Base-by-base conservation (phyloP, 2,888 invertebrate genomes). In the Malacosoma neustria region DNA sequence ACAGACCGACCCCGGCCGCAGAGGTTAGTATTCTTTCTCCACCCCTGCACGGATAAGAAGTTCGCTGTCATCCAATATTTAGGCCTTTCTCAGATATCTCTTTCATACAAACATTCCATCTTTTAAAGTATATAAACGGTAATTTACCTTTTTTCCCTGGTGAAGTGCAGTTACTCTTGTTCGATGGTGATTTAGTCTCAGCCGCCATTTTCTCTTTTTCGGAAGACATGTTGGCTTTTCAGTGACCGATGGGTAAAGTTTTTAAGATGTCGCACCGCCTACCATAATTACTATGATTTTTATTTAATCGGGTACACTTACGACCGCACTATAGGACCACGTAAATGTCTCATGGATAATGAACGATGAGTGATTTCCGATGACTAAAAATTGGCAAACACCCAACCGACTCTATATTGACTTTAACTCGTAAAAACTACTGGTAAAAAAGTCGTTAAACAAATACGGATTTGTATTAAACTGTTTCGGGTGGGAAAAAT, bases 181-280 rank as follows among this genome's bases (percentile, higher is more conserved):
- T 80, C 37, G 79, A 75, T 32, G 84, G 81, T 45, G 85, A 84
- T 62, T 84, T 84, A 48, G 72, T 54, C 48, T 81, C 82, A 42
- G 76, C 72, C 38, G 77, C 84, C 84, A 85, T 85, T 62, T 82
- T 84, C 67, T 75, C 81, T 59, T 84, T 84, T 57, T 82, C 84
- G 46, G 81, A 71, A 57, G 73, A 75, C 84, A 85, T 84, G 54
- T 41, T 65, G 51, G 61, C 63, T 62, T 54, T 56, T 47, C 59
- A 61, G 61, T 57, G 49, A 49, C 50, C 51, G 53, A 49, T 46
- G 48, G 54, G 57, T 48, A 51, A 60, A 63, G 51, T 60, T 56
- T 50, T 72, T 63, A 77, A 53, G 59, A 66, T 60, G 57, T 47
- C 63, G 54, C 67, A 49, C 68, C 66, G 63, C 55, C 63, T 63